Conservation (phyloP, 2,113 vertebrate species). For the Halcyon malimbica region DNA sequence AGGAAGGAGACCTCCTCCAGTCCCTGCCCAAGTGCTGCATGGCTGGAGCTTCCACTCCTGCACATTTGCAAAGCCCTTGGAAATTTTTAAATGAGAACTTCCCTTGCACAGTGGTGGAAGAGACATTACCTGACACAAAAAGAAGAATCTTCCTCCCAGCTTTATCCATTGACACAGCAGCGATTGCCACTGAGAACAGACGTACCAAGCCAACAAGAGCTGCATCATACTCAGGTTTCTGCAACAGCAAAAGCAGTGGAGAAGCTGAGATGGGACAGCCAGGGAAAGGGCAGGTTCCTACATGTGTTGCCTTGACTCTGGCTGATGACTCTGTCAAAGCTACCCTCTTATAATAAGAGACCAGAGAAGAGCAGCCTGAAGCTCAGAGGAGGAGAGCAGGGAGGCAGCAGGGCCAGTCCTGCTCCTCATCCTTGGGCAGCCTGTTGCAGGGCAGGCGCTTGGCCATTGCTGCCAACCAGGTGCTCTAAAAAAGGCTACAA, state of each 20-base stretch:
- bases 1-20: no score
- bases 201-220: slow-evolving; percentile 87
- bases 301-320: not conserved
- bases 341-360: not conserved
- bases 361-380: not conserved
- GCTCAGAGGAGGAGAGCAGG: not conserved
- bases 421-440: not conserved
- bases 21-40: not conserved
- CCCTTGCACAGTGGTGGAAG: no score
- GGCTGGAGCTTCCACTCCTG: not conserved
- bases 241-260: not conserved
- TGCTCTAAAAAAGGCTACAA: not conserved
- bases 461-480: not conserved
- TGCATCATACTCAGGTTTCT: slow-evolving; percentile 80
- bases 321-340: not conserved
- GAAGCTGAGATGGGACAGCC: not conserved
- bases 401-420: not conserved
- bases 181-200: slow-evolving; percentile 81
- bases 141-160: slow-evolving; percentile 91
- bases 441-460: not conserved
- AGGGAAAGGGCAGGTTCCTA: not conserved
- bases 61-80: not conserved
- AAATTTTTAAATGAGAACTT: not conserved
- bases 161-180: slow-evolving; percentile 89
- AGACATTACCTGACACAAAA: slow-evolving; percentile 80